Base-by-base conservation (phyloP, 2,113 vertebrate genomes). In the Esox niger region DNA sequence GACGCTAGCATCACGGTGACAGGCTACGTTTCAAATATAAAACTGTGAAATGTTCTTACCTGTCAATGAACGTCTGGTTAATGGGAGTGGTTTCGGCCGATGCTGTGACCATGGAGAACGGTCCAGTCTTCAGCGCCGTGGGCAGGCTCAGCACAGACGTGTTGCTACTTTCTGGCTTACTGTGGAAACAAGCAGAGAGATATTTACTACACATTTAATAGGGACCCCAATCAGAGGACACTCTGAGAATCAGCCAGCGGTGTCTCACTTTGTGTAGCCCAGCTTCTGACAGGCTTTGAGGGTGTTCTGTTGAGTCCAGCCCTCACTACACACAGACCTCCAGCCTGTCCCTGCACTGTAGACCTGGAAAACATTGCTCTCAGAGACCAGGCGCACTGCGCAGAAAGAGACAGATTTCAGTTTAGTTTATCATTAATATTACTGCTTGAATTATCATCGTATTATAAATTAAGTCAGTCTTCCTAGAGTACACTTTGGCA, bases 211-310 rank as follows among this genome's bases (percentile, higher is more conserved):
- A 35, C 35, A 15, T 38, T 38, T 38, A 15, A 38, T 2, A 38
- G 35, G n/a, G 15, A 38, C 1, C 35, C 4, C 10, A 43, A 43
- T 43, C 13, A 2, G 27, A 15, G 15, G 38, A 30, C 7, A 60
- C 33, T 27, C 23, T 38, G 25, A 30, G 38, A 49, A 35, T 15
- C 11, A 43, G 38, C 17, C 4, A 43, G 38, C 3, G 1, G 2
- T 6, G 20, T 73, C 88, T 86, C 59, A 98, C 97, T 80, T 71
- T 71, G 87, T 74, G 68, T 95, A 98, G 72, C 96, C 97, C 81
- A 98, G 90, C 59, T 95, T 90, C 33, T 84, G 75, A 2, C 97
- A 98, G 6, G 91, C 90, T 0, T 75, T 89, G 73, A 84, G 75
- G 0, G 96, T 93, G 83, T 95, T 86, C 1, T 55, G 38, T 0